Evolutionary conservation across 1,140 invertebrate species (phyloP), one percentile per base, ranked within the genome.

Genomic region (Triops cancriformis): DNA sequence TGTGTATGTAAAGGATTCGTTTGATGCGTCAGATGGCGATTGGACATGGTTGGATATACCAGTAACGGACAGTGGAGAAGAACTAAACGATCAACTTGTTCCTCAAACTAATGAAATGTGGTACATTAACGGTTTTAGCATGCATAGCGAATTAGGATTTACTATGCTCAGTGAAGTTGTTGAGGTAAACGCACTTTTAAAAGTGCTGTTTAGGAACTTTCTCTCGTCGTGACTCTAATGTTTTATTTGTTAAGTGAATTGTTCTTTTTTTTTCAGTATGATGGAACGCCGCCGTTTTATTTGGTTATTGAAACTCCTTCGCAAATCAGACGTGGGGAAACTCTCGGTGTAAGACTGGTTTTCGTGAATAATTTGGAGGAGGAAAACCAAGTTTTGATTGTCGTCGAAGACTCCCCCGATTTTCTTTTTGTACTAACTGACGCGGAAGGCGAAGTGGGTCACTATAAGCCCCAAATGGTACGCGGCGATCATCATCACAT

Each of bases 401-500:
- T 79, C 0, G 77, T 86, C 0, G 82, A 83, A 31, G 82, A 82
- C 4, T 86, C 88, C 0, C 81, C 84, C 31, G 83, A 87, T 73
- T 88, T 88, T 80, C 82, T 85, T 51, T 89, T 89, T 80, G 86
- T 90, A 0, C 82, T 87, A 64, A 88, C 90, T 1, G 88, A 87
- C 76, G 82, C 85, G 2, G 82, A 86, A 73, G 89, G 89, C 4
- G 84, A 85, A 26, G 87, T 88, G 0, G 84, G 83, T 11, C 87
- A 88, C 43, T 89, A 89, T 81, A 82, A 82, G 0, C 85, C 85
- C 6, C 73, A 82, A 28, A 83, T 84, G 12, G 80, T 82, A 4
- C 79, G 78, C 11, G 86, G 85, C 1, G 84, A 86, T 74, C 84
- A 85, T 78, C 87, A 87, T 26, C 84, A 87, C 81, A 82, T 87